phyloP scores from a whole-genome alignment of 37 sponge, comb jelly and placozoan species.

The Agelas oroides region DNA sequence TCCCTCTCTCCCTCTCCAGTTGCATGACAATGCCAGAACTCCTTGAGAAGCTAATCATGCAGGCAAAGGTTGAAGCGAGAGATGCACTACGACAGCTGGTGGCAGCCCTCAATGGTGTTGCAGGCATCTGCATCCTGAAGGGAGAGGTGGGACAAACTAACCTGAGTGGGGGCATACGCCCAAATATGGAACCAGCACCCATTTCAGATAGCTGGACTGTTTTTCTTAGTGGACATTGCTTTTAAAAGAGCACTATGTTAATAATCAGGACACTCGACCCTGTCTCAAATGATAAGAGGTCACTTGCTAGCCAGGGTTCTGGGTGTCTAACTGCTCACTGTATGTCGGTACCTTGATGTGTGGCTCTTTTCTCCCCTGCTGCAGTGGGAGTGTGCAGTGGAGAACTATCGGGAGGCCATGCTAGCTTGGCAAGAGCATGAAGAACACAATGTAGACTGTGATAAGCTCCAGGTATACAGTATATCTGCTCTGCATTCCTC shows the following conservation, averaged over 20 bases:
- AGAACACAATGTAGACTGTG: slow-evolving; percentile 54
- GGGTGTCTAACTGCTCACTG: no score
- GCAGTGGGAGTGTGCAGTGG: slow-evolving; percentile 48
- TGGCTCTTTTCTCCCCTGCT: background rate
- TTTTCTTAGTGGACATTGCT: background rate
- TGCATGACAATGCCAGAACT: slow-evolving; percentile 75
- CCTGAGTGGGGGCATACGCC: background rate
- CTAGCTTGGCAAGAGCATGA: slow-evolving; percentile 63
- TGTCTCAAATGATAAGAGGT: no score
- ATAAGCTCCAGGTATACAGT: slow-evolving; percentile 64
- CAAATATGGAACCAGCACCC: background rate
- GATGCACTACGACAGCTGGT: slow-evolving; percentile 72
- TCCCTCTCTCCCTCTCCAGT: slow-evolving; percentile 19
- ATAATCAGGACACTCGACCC: no score
- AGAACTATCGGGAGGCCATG: slow-evolving; percentile 74
- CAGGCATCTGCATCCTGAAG: slow-evolving; percentile 55
- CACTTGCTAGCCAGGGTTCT: no score
- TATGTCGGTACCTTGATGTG: no score
- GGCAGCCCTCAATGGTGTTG: slow-evolving; percentile 76
- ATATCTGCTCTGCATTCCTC: no score
- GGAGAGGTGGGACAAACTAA: slow-evolving; percentile 37
- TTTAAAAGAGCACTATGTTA: no score
- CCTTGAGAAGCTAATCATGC: slow-evolving; percentile 63
- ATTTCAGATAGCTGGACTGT: background rate
- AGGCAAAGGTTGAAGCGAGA: slow-evolving; percentile 62